phyloP scores from a whole-genome alignment of 2,797 vertebrate genomes.

The Gambusia yucatana region DNA sequence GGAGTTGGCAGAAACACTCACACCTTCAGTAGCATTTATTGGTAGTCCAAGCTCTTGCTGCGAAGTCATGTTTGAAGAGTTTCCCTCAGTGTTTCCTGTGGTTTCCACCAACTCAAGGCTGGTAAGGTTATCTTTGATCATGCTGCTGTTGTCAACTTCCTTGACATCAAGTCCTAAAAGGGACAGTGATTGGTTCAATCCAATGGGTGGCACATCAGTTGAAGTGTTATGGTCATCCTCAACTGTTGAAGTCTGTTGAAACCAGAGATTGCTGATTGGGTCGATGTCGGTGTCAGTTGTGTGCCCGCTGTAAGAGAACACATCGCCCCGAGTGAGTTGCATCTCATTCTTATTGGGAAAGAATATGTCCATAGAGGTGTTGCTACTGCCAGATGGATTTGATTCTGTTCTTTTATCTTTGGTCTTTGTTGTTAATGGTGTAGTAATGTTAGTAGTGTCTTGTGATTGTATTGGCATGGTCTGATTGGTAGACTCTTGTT shows the following conservation, averaged over 20 bases:
- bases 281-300: slow-evolving; percentile 4
- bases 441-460: slow-evolving; percentile 16
- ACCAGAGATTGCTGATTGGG: slow-evolving; percentile 5
- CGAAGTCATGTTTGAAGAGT: slow-evolving; percentile 7
- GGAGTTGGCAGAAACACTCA: slow-evolving; percentile 15
- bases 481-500: neutral
- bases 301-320: slow-evolving; percentile 52
- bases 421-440: slow-evolving; percentile 1
- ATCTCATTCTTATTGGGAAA: slow-evolving; percentile 24
- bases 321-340: slow-evolving; percentile 35
- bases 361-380: slow-evolving; percentile 6
- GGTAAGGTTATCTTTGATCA: slow-evolving; percentile 22
- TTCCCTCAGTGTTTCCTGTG: slow-evolving; percentile 15
- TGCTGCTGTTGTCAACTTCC: slow-evolving; percentile 20
- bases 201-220: slow-evolving; percentile 13
- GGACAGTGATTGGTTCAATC: slow-evolving; percentile 10
- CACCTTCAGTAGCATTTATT: neutral
- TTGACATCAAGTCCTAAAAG: neutral
- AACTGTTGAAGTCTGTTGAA: neutral
- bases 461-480: neutral
- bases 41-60: slow-evolving; percentile 8
- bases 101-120: slow-evolving; percentile 11
- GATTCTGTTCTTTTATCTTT: slow-evolving; percentile 26
- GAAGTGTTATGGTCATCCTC: slow-evolving; percentile 17
- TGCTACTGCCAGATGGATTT: slow-evolving; percentile 10